Percentiles rank a stretch among this genome's conserved stretches.
Evolutionary conservation across 1,140 invertebrate species (phyloP).

Genomic region (Lamellibrachia luymesi): DNA sequence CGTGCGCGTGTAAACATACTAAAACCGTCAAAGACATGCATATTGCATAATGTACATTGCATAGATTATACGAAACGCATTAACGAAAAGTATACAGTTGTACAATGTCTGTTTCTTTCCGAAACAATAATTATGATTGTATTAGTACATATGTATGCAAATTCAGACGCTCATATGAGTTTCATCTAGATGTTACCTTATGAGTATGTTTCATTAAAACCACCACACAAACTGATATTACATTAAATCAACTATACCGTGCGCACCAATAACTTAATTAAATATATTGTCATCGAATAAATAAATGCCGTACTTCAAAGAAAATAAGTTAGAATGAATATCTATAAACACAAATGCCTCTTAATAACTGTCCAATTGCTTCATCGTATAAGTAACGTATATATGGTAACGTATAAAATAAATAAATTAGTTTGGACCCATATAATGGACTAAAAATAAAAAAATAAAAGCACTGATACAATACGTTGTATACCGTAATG

Average conservation of each 20-base stretch:
- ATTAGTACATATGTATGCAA: background rate
- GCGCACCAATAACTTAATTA: background rate
- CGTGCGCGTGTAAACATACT: no score
- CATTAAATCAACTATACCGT: background rate
- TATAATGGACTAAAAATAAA: background rate
- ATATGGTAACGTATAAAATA: background rate
- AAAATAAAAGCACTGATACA: background rate
- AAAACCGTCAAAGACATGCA: background rate
- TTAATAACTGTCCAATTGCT: background rate
- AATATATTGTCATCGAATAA: background rate
- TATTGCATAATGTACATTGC: background rate
- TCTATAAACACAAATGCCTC: background rate
- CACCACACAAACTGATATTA: background rate
- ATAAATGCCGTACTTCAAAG: background rate
- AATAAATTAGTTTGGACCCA: background rate
- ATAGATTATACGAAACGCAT: background rate
- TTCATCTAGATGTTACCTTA: background rate
- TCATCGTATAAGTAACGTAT: background rate
- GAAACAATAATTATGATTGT: background rate
- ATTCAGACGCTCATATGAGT: background rate
- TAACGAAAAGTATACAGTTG: background rate
- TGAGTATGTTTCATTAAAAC: background rate
- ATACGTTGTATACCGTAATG: background rate
- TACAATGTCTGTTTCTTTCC: background rate
- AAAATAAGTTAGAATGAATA: background rate